Conservation (phyloP, 2,113 vertebrate genomes). For the Paradisaea rubra region DNA sequence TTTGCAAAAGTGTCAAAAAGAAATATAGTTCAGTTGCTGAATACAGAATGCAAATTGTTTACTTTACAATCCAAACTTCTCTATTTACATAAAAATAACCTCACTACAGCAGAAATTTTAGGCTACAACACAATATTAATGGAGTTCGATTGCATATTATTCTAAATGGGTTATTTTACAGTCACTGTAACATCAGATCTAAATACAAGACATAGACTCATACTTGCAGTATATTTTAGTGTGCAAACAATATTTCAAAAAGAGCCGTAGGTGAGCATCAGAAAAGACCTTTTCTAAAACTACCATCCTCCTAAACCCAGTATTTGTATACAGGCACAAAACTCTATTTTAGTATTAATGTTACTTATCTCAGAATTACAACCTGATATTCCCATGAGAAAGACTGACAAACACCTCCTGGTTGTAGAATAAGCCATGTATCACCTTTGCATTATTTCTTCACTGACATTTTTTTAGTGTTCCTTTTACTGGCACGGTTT, state of each 20-base stretch:
- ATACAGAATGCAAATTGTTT: conserved; percentile 51
- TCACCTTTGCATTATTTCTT: not conserved
- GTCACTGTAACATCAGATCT: not conserved
- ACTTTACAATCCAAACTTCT: conserved; percentile 51
- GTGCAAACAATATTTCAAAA: not conserved
- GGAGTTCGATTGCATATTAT: not conserved
- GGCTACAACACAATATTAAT: conserved; percentile 41
- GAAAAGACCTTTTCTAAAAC: not conserved
- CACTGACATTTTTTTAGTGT: not conserved
- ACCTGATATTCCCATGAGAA: not conserved
- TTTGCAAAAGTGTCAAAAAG: conserved; percentile 61
- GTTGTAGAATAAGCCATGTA: not conserved
- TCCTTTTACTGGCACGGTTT: not conserved
- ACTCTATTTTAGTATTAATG: not conserved
- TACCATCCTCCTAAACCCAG: not conserved
- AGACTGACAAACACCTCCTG: not conserved
- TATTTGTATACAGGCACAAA: not conserved
- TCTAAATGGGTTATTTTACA: conserved; percentile 12
- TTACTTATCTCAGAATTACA: not conserved
- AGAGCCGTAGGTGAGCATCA: not conserved
- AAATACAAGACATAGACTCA: not conserved
- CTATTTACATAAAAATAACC: conserved; percentile 57
- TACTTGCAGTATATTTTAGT: not conserved
- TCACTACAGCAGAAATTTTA: conserved; percentile 34
- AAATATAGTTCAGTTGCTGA: conserved; percentile 31